A percentile compares a stretch with the other conserved stretches of the same genome.
Conservation (phyloP, 2,797 vertebrate genomes). For the Lutra lutra region DNA sequence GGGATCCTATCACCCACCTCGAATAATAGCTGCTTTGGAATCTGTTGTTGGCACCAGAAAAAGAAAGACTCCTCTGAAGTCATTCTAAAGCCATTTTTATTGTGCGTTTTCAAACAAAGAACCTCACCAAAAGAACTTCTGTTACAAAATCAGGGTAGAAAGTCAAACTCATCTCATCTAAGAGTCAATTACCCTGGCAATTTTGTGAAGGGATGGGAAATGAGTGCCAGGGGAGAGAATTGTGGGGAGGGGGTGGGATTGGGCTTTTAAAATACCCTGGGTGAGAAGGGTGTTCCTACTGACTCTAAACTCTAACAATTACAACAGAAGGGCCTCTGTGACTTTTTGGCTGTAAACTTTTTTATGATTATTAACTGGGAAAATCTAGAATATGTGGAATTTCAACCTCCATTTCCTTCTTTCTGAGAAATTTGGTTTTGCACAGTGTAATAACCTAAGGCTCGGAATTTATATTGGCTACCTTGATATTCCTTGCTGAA, state of each 20-base stretch:
- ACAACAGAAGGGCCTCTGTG: constrained; percentile 71
- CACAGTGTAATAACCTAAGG: not conserved
- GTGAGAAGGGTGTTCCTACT: constrained; percentile 60
- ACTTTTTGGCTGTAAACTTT: constrained; percentile 77
- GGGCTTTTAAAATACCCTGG: constrained; percentile 60
- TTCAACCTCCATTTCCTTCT: constrained; percentile 63
- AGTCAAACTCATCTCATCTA: constrained; percentile 76
- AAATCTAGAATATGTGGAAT: constrained; percentile 71
- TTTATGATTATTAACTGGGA: constrained; percentile 79
- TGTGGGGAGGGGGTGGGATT: constrained; percentile 9
- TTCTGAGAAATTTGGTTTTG: constrained; percentile 56
- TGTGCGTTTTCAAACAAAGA: constrained; percentile 80
- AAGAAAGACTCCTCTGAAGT: constrained; percentile 78
- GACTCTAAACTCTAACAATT: constrained; percentile 64
- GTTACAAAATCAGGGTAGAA: constrained; percentile 78
- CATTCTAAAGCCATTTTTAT: constrained; percentile 81
- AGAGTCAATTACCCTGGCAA: constrained; percentile 78
- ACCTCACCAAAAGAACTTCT: constrained; percentile 73
- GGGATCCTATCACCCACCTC: constrained; percentile 77
- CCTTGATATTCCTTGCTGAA: not conserved
- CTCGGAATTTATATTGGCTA: constrained; percentile 39
- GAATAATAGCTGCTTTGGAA: constrained; percentile 81
- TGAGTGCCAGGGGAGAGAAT: not conserved
- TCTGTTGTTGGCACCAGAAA: constrained; percentile 78
- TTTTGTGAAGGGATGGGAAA: constrained; percentile 72